Evolutionary conservation across 2,113 vertebrate genomes (phyloP).

Genomic region (Spilogale gracilis): DNA sequence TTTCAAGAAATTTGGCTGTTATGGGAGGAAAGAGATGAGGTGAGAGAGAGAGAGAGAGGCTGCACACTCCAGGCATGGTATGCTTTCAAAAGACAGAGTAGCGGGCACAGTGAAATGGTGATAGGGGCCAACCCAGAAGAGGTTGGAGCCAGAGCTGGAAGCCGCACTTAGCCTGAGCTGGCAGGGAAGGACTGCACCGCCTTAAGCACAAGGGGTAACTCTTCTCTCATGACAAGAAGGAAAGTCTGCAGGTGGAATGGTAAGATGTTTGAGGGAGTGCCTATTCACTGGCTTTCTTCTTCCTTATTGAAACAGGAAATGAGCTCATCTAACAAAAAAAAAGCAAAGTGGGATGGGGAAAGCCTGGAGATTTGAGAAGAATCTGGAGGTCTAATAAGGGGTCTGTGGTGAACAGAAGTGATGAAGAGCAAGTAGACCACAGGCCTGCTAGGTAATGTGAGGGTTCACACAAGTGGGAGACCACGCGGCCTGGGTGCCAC

Average conservation of each 20-base stretch:
- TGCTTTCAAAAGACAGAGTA: background rate
- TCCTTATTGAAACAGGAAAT: background rate
- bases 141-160: background rate
- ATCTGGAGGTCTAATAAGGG: background rate
- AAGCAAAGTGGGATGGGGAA: background rate
- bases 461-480: background rate
- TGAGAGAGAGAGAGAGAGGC: background rate
- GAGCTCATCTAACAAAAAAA: constrained; percentile 31
- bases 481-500: background rate
- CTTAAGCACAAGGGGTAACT: background rate
- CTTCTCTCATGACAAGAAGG: background rate
- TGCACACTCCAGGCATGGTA: background rate
- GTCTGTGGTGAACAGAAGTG: background rate
- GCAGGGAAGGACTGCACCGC: background rate
- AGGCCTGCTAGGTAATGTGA: background rate
- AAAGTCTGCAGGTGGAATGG: background rate
- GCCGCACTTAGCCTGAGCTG: background rate
- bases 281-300: background rate
- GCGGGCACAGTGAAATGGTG: background rate
- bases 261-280: background rate
- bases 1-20: background rate
- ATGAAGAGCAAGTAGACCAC: background rate
- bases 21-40: background rate
- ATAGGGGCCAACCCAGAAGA: background rate
- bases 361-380: background rate